Evolutionary conservation across 2,888 invertebrate species (phyloP).

Genomic region (Pammene fasciana): DNA sequence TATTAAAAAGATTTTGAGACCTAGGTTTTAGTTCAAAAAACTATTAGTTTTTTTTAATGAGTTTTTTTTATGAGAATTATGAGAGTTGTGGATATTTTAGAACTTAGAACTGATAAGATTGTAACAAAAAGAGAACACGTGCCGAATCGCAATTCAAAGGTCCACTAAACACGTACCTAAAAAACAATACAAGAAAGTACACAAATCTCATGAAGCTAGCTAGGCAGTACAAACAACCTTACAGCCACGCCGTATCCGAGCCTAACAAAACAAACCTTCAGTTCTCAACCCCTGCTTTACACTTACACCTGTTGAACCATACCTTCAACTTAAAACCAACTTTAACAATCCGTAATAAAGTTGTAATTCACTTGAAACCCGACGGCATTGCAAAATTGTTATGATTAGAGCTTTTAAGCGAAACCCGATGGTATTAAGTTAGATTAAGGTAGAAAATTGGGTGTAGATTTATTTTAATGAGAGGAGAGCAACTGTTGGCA

Average conservation of each 20-base stretch:
- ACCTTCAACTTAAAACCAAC: neutral
- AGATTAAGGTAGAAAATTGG: neutral
- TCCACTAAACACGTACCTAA: neutral
- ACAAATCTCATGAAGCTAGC: slow-evolving; percentile 18
- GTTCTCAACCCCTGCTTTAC: slow-evolving; percentile 13
- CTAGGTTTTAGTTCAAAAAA: too few species aligned
- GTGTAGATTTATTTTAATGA: neutral
- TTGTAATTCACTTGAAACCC: neutral
- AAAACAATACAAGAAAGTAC: slow-evolving; percentile 16
- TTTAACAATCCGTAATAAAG: neutral
- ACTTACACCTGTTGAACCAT: slow-evolving; percentile 23
- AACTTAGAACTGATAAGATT: too few species aligned
- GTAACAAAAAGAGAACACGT: too few species aligned
- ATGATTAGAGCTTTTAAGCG: slow-evolving; percentile 1
- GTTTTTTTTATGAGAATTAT: too few species aligned
- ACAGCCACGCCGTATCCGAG: slow-evolving; percentile 18
- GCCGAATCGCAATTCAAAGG: neutral
- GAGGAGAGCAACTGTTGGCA: slow-evolving; percentile 12
- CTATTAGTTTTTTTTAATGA: too few species aligned
- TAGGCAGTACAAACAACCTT: slow-evolving; percentile 11
- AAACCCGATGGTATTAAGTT: neutral
- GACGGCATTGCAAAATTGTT: neutral
- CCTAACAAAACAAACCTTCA: slow-evolving; percentile 28
- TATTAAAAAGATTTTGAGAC: too few species aligned
- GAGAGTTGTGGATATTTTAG: too few species aligned